Percentiles rank a stretch among this genome's conserved stretches.
These are phyloP conservation scores for Eutolmus rufibarbis DNA, from an alignment of 2,888 invertebrate species.

Conservation along the genomic window DNA sequence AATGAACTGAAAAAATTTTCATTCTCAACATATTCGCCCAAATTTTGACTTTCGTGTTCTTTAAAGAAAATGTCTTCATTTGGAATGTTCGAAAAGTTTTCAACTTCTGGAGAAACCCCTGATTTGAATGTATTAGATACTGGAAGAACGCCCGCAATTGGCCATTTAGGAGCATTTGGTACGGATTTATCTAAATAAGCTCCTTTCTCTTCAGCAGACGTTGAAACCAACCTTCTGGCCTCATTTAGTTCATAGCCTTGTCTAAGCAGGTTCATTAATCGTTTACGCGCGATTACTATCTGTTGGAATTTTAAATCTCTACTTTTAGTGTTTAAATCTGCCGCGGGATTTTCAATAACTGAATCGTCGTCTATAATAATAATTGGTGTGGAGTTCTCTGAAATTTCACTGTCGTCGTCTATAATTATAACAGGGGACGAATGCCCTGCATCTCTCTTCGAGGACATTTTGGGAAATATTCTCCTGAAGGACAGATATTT, in stretches of 20 bases:
- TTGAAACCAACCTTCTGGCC: neutral
- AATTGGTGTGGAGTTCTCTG: neutral
- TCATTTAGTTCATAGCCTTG: neutral
- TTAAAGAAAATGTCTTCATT: neutral
- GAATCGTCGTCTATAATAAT: neutral
- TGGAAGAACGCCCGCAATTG: neutral
- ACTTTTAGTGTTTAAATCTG: neutral
- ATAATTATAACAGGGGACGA: neutral
- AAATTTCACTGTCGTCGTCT: neutral
- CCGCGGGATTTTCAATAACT: neutral
- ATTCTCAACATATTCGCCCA: neutral
- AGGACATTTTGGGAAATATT: neutral
- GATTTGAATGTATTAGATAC: neutral
- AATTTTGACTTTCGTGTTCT: neutral
- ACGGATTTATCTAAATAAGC: neutral
- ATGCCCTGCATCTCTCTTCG: neutral
- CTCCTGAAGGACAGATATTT: neutral
- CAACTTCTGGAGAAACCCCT: neutral
- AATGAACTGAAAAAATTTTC: neutral
- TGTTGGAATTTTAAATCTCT: neutral
- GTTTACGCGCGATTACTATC: neutral
- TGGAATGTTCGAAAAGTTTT: neutral
- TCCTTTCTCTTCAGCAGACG: neutral
- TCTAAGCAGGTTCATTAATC: neutral
- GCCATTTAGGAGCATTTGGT: neutral